These are phyloP conservation scores for Osmoderma eremita DNA, from an alignment of 2,888 invertebrate genomes.

Conservation along the genomic window DNA sequence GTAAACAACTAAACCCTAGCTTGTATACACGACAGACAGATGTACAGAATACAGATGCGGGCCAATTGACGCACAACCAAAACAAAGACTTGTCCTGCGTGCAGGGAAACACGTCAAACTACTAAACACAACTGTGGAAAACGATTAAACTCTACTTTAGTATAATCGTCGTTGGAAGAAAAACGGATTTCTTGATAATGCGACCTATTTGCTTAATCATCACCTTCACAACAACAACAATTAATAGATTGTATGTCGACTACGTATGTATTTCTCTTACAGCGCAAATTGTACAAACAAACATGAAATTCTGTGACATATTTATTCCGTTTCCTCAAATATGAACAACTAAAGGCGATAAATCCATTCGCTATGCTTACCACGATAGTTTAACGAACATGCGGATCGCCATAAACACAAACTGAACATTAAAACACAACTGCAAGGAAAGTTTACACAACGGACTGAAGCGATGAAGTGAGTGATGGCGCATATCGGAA, in stretches of 20 bases:
- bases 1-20: slow-evolving; percentile 38
- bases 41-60: slow-evolving; percentile 44
- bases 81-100: slow-evolving; percentile 42
- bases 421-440: slow-evolving; percentile 48
- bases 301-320: slow-evolving; percentile 30
- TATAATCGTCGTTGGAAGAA: slow-evolving; percentile 10
- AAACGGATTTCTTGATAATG: slow-evolving; percentile 32
- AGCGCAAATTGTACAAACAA: slow-evolving; percentile 29
- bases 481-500: slow-evolving; percentile 50
- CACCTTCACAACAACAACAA: slow-evolving; percentile 36
- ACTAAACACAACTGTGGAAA: slow-evolving; percentile 34
- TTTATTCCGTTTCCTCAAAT: slow-evolving; percentile 28
- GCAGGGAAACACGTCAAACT: slow-evolving; percentile 32
- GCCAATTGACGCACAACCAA: slow-evolving; percentile 43
- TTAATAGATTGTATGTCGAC: slow-evolving; percentile 10
- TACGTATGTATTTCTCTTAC: slow-evolving; percentile 27
- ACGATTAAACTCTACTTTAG: slow-evolving; percentile 13
- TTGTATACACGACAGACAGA: slow-evolving; percentile 38
- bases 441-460: slow-evolving; percentile 47
- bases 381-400: slow-evolving; percentile 38
- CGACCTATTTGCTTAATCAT: slow-evolving; percentile 39
- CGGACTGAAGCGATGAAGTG: slow-evolving; percentile 48
- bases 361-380: slow-evolving; percentile 32
- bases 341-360: slow-evolving; percentile 4
- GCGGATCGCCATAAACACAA: slow-evolving; percentile 42